Evolutionary conservation across 2,888 invertebrate genomes (phyloP).

Genomic region (Hemistola chrysoprasaria): DNA sequence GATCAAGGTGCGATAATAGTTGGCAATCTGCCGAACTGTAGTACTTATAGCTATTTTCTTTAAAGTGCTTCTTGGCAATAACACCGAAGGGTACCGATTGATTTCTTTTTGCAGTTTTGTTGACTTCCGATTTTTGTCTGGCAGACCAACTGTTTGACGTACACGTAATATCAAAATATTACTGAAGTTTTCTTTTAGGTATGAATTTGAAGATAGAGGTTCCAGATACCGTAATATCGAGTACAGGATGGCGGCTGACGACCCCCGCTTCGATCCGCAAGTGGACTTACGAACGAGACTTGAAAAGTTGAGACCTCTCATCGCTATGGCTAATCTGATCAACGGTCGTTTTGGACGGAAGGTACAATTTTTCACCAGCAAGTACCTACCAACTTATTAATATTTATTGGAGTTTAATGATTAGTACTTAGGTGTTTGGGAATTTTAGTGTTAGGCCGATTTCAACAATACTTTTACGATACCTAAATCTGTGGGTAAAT

Average conservation of each 20-base stretch:
- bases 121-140: constrained; percentile 5
- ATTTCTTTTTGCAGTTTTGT: no score
- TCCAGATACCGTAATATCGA: constrained; percentile 71
- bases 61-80: no score
- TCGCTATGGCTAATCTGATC: constrained; percentile 89
- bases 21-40: constrained; percentile 18
- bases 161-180: no score
- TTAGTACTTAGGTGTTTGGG: no score
- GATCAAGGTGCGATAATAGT: constrained; percentile 45
- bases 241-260: constrained; percentile 77
- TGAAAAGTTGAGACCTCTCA: constrained; percentile 71
- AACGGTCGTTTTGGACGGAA: constrained; percentile 90
- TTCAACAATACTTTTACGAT: no score
- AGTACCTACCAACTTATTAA: background rate
- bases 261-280: constrained; percentile 77
- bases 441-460: no score
- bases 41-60: background rate
- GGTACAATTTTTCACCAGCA: constrained; percentile 62
- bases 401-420: no score
- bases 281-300: constrained; percentile 73
- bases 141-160: no score
- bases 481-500: no score
- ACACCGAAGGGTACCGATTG: no score
- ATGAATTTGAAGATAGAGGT: constrained; percentile 62
- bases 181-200: constrained; percentile 34